Percentiles rank a stretch among this genome's conserved stretches.
Evolutionary conservation across 1,140 invertebrate genomes (phyloP).

Genomic region (Hycleus cichorii): DNA sequence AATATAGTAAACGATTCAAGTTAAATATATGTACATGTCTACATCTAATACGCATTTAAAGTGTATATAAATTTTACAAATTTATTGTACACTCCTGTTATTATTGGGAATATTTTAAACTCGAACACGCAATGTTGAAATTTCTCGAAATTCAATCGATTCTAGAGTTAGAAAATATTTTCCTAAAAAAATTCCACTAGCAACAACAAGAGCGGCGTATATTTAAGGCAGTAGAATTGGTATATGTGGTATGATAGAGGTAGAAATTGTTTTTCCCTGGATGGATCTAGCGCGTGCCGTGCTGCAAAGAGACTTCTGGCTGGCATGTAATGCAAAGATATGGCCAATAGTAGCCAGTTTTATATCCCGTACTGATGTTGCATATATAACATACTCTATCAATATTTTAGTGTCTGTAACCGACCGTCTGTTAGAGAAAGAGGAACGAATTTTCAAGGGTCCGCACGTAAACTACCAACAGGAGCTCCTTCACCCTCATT

Average conservation of each 20-base stretch:
- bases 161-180: no score
- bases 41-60: conserved; percentile 11
- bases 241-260: conserved; percentile 13
- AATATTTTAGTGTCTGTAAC: conserved; percentile 41
- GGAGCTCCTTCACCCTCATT: no score
- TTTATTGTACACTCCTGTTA: not conserved
- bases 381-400: conserved; percentile 41
- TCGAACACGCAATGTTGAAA: no score
- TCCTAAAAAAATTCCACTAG: not conserved
- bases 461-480: conserved; percentile 12
- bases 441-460: not conserved
- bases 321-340: conserved; percentile 41
- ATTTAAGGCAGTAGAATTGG: not conserved
- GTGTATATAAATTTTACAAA: no score
- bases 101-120: not conserved
- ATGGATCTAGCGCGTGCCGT: conserved; percentile 35
- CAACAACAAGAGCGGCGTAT: not conserved
- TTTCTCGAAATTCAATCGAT: no score
- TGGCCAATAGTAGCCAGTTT: conserved; percentile 42
- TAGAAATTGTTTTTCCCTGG: conserved; percentile 40
- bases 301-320: conserved; percentile 18
- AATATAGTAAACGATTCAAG: no score
- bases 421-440: not conserved
- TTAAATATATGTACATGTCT: not conserved
- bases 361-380: conserved; percentile 43